A percentile compares a stretch with the other conserved stretches of the same genome.
phyloP scores from a whole-genome alignment of 1,140 invertebrate genomes.

The Drosophila kohkoa region DNA sequence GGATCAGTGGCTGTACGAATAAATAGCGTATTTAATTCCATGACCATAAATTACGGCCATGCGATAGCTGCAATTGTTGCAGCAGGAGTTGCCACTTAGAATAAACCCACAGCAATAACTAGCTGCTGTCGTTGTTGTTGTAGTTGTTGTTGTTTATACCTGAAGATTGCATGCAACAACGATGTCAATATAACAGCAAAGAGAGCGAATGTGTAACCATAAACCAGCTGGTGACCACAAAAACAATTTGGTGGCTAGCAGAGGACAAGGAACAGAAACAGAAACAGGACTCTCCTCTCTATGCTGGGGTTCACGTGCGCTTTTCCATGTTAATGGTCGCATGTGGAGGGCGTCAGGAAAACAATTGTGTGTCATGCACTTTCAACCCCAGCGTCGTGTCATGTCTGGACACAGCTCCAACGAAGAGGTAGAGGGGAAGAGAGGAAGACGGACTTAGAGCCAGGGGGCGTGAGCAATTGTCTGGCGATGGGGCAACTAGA shows the following conservation, averaged over 20 bases:
- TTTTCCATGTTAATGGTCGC: conserved; percentile 63
- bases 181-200: conserved; percentile 53
- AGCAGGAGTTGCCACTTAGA: conserved; percentile 36
- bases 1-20: not conserved
- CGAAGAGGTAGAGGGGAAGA: not conserved
- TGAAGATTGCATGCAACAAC: conserved; percentile 67
- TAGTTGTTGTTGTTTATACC: not conserved
- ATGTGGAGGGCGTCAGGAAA: conserved; percentile 28
- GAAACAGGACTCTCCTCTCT: not conserved
- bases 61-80: conserved; percentile 38
- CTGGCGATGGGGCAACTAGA: conserved; percentile 42
- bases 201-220: conserved; percentile 62
- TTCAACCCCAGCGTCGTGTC: conserved; percentile 63
- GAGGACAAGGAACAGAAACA: not conserved
- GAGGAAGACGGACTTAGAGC: no score
- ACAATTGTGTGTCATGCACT: conserved; percentile 78
- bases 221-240: conserved; percentile 74
- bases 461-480: conserved; percentile 51
- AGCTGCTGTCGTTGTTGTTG: not conserved
- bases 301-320: conserved; percentile 35
- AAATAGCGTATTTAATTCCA: conserved; percentile 29
- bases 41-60: conserved; percentile 38
- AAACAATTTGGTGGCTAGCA: conserved; percentile 64
- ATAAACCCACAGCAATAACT: not conserved
- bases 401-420: conserved; percentile 27